A percentile compares a stretch with the other conserved stretches of the same genome.
phyloP scores from a whole-genome alignment of 2,797 vertebrate genomes.

The Pangasius krempfi region DNA sequence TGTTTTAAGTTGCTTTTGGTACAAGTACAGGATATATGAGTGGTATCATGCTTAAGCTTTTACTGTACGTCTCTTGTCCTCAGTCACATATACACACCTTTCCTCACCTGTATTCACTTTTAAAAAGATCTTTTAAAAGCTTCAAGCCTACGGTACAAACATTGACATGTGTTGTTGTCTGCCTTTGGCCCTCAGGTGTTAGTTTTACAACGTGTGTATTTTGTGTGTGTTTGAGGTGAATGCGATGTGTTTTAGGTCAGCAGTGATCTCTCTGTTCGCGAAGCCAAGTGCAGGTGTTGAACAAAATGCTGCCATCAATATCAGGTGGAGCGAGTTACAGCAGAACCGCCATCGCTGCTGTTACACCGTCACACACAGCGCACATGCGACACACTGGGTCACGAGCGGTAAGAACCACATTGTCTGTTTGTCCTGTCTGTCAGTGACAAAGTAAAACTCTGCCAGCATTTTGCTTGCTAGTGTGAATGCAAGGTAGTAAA shows the following conservation, averaged over 20 bases:
- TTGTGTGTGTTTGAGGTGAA: conserved; percentile 67
- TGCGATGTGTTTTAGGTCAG: conserved; percentile 74
- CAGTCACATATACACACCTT: background rate
- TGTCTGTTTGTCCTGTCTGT: background rate
- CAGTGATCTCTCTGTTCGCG: conserved; percentile 75
- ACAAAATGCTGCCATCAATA: conserved; percentile 66
- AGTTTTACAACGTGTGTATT: conserved; percentile 36
- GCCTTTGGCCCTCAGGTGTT: background rate
- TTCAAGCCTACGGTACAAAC: background rate
- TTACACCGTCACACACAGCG: conserved; percentile 69
- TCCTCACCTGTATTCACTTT: background rate
- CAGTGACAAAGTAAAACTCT: background rate
- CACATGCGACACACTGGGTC: conserved; percentile 79
- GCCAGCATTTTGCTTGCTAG: background rate
- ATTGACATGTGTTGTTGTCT: background rate
- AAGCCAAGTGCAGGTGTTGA: conserved; percentile 60
- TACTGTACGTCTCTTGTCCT: background rate
- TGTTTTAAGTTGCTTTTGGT: background rate
- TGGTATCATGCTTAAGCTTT: background rate
- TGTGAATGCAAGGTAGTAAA: background rate
- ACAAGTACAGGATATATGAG: background rate
- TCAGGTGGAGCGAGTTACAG: conserved; percentile 79
- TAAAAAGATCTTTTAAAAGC: background rate
- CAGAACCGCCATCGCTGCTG: conserved; percentile 78
- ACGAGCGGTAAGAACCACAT: conserved; percentile 76